Base-by-base conservation (phyloP, 37 sponge, comb jelly and placozoan species). In the Beroe forskalii region DNA sequence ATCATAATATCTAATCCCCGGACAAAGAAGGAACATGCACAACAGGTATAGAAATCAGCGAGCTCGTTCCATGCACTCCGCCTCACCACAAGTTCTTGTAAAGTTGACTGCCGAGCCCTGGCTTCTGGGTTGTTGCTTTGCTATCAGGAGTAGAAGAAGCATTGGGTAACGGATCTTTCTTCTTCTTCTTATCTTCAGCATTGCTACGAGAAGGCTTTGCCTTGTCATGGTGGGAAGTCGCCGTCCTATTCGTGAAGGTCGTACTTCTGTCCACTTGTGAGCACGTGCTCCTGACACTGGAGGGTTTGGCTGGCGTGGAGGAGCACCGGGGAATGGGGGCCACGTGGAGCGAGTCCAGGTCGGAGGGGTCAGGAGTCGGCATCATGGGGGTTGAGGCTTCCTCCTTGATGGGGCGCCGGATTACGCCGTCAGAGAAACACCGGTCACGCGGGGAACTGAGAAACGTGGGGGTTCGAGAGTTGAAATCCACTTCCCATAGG, bases 381-480 rank as follows among this genome's bases (percentile, higher is more conserved):
- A 32, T 36, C 36, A 32, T 17, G 38, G 37, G 35, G 1, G 72
- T 27, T 3, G 37, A 12, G 32, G 39, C 33, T 35, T 69, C 72
- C 72, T 69, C 72, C 38, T 69, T 69, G 72, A 69, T 69, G 9
- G 72, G 72, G 1, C 38, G 27, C 72, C 72, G 72, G 72, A 69
- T 27, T 6, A 69, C 38, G 32, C 72, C 32, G 72, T 69, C 72
- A 27, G 72, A 69, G 32, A 69, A 69, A 69, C 72, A 69, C 38
- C 72, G 27, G 33, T 69, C 72, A 69, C 72, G 72, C 19, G 38
- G 72, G 19, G 72, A 36, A 36, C 72, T 69, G 32, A 35, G 38
- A 48, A 12, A 12, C n/a, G n/a, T n/a, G n/a, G n/a, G n/a, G n/a
- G n/a, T n/a, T n/a, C n/a, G n/a, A n/a, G n/a, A n/a, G n/a, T n/a